These are phyloP conservation scores for Crotalus helleri DNA, from an alignment of 2,113 vertebrate species.

Conservation along the genomic window DNA sequence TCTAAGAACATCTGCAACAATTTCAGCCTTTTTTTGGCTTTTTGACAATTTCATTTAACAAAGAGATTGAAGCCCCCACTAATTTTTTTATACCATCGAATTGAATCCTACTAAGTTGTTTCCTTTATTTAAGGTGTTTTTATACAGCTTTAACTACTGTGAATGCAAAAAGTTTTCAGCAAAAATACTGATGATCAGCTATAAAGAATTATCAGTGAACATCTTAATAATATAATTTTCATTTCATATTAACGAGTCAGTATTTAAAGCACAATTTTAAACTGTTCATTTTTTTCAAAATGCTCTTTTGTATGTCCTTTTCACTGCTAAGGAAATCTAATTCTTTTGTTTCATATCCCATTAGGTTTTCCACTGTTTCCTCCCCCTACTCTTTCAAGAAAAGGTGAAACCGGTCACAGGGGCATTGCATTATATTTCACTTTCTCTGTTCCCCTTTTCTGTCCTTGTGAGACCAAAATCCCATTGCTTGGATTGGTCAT, in stretches of 20 bases:
- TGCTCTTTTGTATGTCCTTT: not conserved
- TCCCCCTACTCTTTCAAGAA: not conserved
- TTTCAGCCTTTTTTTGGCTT: not conserved
- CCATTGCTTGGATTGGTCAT: not conserved
- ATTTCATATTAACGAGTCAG: not conserved
- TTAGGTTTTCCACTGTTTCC: not conserved
- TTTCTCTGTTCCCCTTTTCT: not conserved
- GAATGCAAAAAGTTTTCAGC: not conserved
- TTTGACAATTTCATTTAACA: not conserved
- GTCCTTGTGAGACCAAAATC: not conserved
- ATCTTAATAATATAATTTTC: not conserved
- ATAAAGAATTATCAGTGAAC: not conserved
- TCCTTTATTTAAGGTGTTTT: not conserved
- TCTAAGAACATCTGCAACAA: not conserved
- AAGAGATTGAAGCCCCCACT: not conserved
- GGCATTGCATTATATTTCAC: not conserved
- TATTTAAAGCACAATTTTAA: not conserved
- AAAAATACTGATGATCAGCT: not conserved
- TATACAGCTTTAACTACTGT: not conserved
- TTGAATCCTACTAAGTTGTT: not conserved
- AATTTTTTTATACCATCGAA: not conserved
- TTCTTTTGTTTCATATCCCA: not conserved
- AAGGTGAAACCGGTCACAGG: not conserved
- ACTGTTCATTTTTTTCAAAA: not conserved
- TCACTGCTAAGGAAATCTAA: not conserved